Evolutionary conservation across 2,888 invertebrate species (phyloP), one percentile per base, ranked within the genome.

Genomic region (Melitaea athalia): DNA sequence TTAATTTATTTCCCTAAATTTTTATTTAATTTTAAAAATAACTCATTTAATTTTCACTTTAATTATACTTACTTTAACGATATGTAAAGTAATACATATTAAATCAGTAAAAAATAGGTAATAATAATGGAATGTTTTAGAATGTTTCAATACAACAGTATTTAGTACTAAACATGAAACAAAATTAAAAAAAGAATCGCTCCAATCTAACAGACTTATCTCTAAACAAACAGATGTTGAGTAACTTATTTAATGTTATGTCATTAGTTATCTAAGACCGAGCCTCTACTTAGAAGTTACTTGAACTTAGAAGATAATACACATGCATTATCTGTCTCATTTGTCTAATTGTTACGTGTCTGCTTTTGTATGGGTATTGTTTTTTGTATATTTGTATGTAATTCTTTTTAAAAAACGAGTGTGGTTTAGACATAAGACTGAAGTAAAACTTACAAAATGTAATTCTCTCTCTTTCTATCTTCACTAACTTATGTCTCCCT

Each of bases 151-250:
- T 45, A 11, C 10, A 4, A 10, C 4, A 45, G 45, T 8, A 38
- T 45, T 43, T 1, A 43, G 43, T 45, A 12, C 12, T 11, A 45
- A 4, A 45, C 11, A 45, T 10, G 14, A 12, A 11, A 11, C 4
- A 45, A 45, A 45, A 1, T 45, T 45, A 12, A n/a, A 49, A n/a
- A 49, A 49, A n/a, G 3, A 5, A n/a, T 6, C 5, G 5, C 47
- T 49, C 14, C 5, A n/a, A 6, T 49, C n/a, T n/a, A 49, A 49
- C 47, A 49, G n/a, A n/a, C 45, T 31, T 55, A 55, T 55, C 53
- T 55, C 14, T 14, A 55, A 55, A 52, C 53, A 55, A 55, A 55
- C 31, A 11, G 14, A 53, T 53, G 14, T 43, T 63, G 15, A 59
- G 43, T 43, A 43, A 55, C 14, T 14, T 55, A 14, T n/a, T 31